phyloP scores from a whole-genome alignment of 2,888 invertebrate genomes.

The Nemapogon koenigi region DNA sequence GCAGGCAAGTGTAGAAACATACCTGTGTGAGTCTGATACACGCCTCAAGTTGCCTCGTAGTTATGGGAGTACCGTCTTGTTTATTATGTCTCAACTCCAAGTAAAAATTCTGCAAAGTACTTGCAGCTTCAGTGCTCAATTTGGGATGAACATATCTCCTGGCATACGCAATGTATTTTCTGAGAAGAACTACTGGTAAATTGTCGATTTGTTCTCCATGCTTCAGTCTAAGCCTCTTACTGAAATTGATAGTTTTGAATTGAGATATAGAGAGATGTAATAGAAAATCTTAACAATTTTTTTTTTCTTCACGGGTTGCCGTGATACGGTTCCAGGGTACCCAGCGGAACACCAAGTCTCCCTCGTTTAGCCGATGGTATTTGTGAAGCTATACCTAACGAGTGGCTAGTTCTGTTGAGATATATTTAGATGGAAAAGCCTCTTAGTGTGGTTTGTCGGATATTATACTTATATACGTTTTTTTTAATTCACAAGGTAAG shows the following conservation, averaged over 20 bases:
- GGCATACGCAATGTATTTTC: constrained; percentile 93
- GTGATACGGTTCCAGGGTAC: too few species aligned
- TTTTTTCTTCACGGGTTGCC: too few species aligned
- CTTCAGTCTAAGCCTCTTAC: constrained; percentile 64
- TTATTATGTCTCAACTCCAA: constrained; percentile 75
- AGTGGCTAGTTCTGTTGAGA: too few species aligned
- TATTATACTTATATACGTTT: too few species aligned
- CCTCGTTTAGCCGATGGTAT: too few species aligned
- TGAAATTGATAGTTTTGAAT: too few species aligned
- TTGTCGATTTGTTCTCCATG: constrained; percentile 71
- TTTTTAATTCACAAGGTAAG: too few species aligned
- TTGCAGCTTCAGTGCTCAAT: constrained; percentile 74
- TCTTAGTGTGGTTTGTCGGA: too few species aligned
- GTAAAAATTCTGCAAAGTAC: constrained; percentile 79
- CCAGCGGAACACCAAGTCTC: too few species aligned
- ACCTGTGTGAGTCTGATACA: constrained; percentile 84
- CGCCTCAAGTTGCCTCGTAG: constrained; percentile 88
- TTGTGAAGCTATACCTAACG: too few species aligned
- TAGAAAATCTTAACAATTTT: not conserved
- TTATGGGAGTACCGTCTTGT: constrained; percentile 77
- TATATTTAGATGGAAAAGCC: too few species aligned
- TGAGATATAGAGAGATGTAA: not conserved
- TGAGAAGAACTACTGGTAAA: constrained; percentile 76
- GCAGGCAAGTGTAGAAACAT: too few species aligned
- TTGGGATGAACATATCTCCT: constrained; percentile 85